Evolutionary conservation across 2,888 invertebrate genomes (phyloP), one percentile per base, ranked within the genome.

Genomic region (Philopedon plagiatum): DNA sequence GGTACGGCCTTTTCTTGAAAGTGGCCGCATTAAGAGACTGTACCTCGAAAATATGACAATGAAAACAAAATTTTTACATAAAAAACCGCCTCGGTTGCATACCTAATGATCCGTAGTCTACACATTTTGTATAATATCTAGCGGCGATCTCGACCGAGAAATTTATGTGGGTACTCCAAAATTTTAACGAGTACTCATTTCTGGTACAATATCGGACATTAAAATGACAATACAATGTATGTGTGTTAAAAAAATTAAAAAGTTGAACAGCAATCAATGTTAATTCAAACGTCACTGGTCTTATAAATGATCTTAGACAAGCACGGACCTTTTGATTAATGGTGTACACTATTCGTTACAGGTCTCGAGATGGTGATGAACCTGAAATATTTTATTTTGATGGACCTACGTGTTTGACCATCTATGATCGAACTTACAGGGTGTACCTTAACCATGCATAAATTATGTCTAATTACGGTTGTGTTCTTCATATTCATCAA

Each of bases 251-350:
- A 76, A 78, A 76, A 73, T 70, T 73, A 79, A 81, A 81, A 81
- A 84, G 77, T 80, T 78, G 80, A 82, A 81, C 80, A 78, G 82
- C 83, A 85, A 85, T 85, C 85, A 85, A 85, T 84, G 84, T 83
- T 85, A 84, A 85, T 86, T 86, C 85, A 85, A 84, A 85, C 83
- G 85, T 86, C 85, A 85, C 79, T 80, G 77, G 79, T 81, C 79
- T 84, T 85, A 86, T 84, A 85, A 85, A 85, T 85, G 85, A 85
- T 75, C 70, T 75, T 72, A 70, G 75, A 75, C 73, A 75, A 67
- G 68, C 68, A 56, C 60, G 56, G 63, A 23, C 13, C 37, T n/a
- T 66, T 66, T 71, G 74, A 84, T 84, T 83, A 84, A 84, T 84
- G 83, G 80, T 39, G 18, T 80, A 73, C 72, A 76, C 78, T 82